Evolutionary conservation across 2,113 vertebrate species (phyloP).

Genomic region (Clarias macrocephalus): DNA sequence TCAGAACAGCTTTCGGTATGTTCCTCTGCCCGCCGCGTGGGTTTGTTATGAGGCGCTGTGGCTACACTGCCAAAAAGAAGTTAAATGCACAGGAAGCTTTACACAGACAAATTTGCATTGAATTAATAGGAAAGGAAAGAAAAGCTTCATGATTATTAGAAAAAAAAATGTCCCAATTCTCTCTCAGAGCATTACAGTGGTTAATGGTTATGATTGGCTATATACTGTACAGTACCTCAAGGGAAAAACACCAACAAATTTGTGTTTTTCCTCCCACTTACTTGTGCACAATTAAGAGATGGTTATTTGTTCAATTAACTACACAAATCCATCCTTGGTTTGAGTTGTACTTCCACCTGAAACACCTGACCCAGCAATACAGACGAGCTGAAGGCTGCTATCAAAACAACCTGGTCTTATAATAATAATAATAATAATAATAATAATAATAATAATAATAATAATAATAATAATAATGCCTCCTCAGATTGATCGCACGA

Average conservation of each 20-base stretch:
- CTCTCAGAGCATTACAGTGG: not conserved
- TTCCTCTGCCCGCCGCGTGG: not conserved
- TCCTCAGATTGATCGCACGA: no score
- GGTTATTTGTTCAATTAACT: not conserved
- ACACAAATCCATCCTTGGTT: not conserved
- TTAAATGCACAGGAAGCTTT: not conserved
- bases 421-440: no score
- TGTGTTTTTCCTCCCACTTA: not conserved
- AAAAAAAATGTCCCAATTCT: not conserved
- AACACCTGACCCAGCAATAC: no score
- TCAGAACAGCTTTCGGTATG: not conserved
- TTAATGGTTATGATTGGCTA: not conserved
- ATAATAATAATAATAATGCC: no score
- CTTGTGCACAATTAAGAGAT: not conserved
- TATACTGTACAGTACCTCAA: no score
- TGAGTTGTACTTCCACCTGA: not conserved
- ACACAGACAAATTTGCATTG: not conserved
- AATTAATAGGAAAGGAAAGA: constrained; percentile 4
- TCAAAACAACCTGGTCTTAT: no score
- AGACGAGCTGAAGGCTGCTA: no score
- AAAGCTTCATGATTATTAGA: not conserved
- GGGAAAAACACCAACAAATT: not conserved
- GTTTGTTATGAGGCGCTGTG: not conserved
- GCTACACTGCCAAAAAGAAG: not conserved
- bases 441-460: no score